These are phyloP conservation scores for Helicoverpa zea DNA, from an alignment of 1,140 invertebrate genomes.

Conservation along the genomic window DNA sequence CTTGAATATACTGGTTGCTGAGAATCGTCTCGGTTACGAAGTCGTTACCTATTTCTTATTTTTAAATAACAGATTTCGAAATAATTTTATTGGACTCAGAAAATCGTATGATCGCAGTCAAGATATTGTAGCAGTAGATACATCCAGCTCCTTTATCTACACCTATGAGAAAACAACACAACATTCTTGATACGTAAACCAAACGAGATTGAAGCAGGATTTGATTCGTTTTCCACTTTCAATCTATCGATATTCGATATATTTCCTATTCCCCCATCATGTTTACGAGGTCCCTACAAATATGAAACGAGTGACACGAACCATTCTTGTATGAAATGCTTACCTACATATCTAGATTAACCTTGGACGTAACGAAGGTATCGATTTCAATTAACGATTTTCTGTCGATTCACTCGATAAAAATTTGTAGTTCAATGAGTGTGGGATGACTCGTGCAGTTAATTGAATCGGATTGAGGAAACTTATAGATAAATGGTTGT, in stretches of 20 bases:
- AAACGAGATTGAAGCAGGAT: constrained; percentile 42
- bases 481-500: neutral
- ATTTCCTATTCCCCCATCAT: constrained; percentile 26
- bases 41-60: too few relatives aligned
- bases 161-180: neutral
- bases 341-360: neutral
- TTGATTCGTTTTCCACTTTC: constrained; percentile 23
- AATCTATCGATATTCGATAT: constrained; percentile 20
- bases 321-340: neutral
- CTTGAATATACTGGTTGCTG: too few relatives aligned
- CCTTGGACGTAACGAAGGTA: neutral
- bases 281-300: constrained; percentile 9
- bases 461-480: constrained; percentile 29
- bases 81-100: too few relatives aligned
- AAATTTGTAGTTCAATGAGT: constrained; percentile 16
- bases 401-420: constrained; percentile 20
- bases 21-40: too few relatives aligned
- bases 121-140: too few relatives aligned
- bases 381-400: neutral
- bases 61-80: too few relatives aligned
- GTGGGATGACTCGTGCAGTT: neutral
- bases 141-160: neutral
- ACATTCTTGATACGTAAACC: neutral
- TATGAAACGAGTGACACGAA: neutral
- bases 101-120: too few relatives aligned